A percentile compares a stretch with the other conserved stretches of the same genome.
Evolutionary conservation across 2,113 vertebrate genomes (phyloP).

Genomic region (Barnardius zonarius): DNA sequence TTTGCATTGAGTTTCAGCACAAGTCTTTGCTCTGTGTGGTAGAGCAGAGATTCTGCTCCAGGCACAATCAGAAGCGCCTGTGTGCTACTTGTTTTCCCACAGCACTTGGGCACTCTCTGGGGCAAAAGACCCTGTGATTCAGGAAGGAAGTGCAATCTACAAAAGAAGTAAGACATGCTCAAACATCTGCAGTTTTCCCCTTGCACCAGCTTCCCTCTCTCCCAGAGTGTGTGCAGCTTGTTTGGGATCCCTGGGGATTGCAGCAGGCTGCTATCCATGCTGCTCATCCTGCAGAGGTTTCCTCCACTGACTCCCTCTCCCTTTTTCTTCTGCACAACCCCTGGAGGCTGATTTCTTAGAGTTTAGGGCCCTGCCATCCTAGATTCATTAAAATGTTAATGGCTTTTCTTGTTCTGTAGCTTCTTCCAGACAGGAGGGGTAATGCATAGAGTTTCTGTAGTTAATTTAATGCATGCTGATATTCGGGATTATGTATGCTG

Average conservation of each 20-base stretch:
- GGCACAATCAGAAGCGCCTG: background rate
- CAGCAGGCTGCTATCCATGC: background rate
- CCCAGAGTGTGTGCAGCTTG: background rate
- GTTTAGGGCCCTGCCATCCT: background rate
- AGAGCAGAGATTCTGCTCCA: background rate
- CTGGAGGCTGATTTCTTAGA: background rate
- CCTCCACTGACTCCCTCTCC: background rate
- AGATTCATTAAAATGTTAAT: constrained; percentile 24
- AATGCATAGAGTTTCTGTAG: background rate
- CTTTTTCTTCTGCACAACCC: background rate
- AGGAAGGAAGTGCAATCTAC: background rate
- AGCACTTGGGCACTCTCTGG: background rate
- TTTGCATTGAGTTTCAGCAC: background rate
- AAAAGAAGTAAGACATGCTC: background rate
- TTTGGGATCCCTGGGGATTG: background rate
- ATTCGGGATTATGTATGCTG: background rate
- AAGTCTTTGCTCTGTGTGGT: background rate
- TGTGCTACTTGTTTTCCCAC: background rate
- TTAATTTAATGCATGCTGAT: background rate
- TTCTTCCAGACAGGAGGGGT: constrained; percentile 26
- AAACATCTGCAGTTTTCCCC: background rate
- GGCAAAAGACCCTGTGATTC: background rate
- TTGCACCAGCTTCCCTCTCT: background rate
- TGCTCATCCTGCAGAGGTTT: background rate
- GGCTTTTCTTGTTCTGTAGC: constrained; percentile 41